These are phyloP conservation scores for Drosophila tropicalis DNA, from an alignment of 1,140 invertebrate genomes.

Conservation along the genomic window DNA sequence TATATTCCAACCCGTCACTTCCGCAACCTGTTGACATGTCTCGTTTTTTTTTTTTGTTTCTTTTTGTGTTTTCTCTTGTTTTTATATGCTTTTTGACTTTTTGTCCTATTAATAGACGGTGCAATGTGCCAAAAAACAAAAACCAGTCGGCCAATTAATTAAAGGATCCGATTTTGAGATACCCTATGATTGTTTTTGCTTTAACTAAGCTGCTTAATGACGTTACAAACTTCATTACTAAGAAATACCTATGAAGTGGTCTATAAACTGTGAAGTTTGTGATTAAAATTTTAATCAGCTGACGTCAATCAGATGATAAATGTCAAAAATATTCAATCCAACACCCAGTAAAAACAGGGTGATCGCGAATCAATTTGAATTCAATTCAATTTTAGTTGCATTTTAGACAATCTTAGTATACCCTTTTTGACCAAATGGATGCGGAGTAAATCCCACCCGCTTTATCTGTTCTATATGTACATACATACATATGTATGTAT, in stretches of 20 bases:
- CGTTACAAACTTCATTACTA: too few species aligned
- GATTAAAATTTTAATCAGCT: too few species aligned
- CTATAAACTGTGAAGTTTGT: too few species aligned
- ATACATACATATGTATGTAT: not conserved
- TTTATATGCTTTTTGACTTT: conserved; percentile 34
- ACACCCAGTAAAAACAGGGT: too few species aligned
- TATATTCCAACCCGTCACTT: conserved; percentile 50
- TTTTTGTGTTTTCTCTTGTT: conserved; percentile 22
- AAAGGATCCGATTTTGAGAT: not conserved
- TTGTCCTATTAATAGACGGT: conserved; percentile 70
- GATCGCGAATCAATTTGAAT: too few species aligned
- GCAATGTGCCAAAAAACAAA: conserved; percentile 67
- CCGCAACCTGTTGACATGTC: conserved; percentile 77
- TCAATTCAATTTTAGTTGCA: too few species aligned
- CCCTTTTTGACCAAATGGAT: not conserved
- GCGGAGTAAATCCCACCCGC: not conserved
- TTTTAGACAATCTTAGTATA: too few species aligned
- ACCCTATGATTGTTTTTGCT: conserved; percentile 7
- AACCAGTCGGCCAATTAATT: not conserved
- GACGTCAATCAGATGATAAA: too few species aligned
- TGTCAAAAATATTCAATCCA: too few species aligned
- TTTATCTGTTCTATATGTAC: not conserved
- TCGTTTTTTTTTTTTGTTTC: not conserved
- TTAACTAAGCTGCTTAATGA: too few species aligned
- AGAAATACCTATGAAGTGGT: too few species aligned